Conservation (phyloP, 1,140 invertebrate species). For the Venustaconcha ellipsiformis region DNA sequence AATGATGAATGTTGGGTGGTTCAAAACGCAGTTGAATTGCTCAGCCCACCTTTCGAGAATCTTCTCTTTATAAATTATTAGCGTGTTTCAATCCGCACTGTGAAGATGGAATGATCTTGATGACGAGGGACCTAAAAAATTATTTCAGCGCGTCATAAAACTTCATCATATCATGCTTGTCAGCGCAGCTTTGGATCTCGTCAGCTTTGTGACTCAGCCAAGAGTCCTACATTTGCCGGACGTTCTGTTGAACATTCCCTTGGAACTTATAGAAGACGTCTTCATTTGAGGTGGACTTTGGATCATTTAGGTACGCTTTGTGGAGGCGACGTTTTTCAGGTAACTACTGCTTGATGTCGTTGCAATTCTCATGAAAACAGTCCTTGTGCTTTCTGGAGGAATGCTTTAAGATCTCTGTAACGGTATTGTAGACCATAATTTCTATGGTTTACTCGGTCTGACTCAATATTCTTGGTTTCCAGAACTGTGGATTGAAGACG, state of each 20-base stretch:
- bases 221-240: not conserved
- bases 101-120: too few species aligned
- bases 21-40: constrained; percentile 6
- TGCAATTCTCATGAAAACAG: constrained; percentile 28
- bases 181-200: too few species aligned
- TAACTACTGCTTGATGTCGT: constrained; percentile 4
- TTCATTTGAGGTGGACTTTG: too few species aligned
- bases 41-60: constrained; percentile 15
- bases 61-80: not conserved
- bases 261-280: too few species aligned
- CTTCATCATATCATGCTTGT: too few species aligned
- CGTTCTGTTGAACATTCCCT: too few species aligned
- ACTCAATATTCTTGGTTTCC: not conserved
- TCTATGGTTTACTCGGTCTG: constrained; percentile 10
- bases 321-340: constrained; percentile 15
- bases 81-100: not conserved
- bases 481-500: too few species aligned
- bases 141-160: too few species aligned
- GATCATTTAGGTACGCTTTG: constrained; percentile 1
- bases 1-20: constrained; percentile 2
- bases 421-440: not conserved
- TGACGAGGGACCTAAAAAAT: too few species aligned
- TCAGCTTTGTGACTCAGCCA: too few species aligned
- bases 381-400: constrained; percentile 5
- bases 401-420: constrained; percentile 2